These are phyloP conservation scores for Paraplagusia blochii DNA, from an alignment of 2,113 vertebrate genomes.

Conservation along the genomic window DNA sequence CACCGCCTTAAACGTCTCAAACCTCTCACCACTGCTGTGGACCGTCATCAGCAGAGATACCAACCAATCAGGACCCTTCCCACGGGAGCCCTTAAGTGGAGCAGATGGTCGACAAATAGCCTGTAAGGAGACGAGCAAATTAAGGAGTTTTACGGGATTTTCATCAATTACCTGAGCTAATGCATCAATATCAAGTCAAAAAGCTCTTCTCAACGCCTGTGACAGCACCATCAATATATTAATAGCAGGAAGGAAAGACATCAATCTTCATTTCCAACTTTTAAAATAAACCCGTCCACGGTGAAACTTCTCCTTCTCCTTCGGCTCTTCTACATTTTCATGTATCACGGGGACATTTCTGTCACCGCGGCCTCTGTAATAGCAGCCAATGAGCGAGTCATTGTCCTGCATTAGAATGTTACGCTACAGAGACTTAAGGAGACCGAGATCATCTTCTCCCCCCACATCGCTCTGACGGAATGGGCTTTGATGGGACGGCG, in stretches of 20 bases:
- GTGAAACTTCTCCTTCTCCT: slow-evolving; percentile 7
- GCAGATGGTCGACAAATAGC: slow-evolving; percentile 72
- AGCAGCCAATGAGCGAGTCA: slow-evolving; percentile 61
- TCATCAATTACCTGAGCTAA: slow-evolving; percentile 69
- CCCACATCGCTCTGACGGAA: slow-evolving; percentile 50
- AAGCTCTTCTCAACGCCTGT: slow-evolving; percentile 58
- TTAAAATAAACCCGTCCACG: slow-evolving; percentile 10
- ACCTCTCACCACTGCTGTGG: slow-evolving; percentile 8
- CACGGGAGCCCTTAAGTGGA: slow-evolving; percentile 58
- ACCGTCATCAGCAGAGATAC: slow-evolving; percentile 78
- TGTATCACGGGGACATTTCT: slow-evolving; percentile 42
- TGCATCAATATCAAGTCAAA: slow-evolving; percentile 61
- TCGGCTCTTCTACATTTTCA: slow-evolving; percentile 24
- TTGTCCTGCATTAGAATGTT: slow-evolving; percentile 68
- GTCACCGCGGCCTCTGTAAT: slow-evolving; percentile 50
- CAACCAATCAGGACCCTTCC: slow-evolving; percentile 59
- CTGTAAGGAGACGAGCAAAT: slow-evolving; percentile 40
- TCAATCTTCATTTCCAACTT: slow-evolving; percentile 68
- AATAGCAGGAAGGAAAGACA: slow-evolving; percentile 49
- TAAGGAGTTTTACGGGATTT: slow-evolving; percentile 63
- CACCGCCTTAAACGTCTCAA: slow-evolving; percentile 9
- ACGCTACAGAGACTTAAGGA: slow-evolving; percentile 61
- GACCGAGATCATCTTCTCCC: slow-evolving; percentile 59
- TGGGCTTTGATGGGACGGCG: slow-evolving; percentile 50
- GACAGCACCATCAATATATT: slow-evolving; percentile 75